Conservation (phyloP, 2,888 invertebrate species). For the Folsomia candida region DNA sequence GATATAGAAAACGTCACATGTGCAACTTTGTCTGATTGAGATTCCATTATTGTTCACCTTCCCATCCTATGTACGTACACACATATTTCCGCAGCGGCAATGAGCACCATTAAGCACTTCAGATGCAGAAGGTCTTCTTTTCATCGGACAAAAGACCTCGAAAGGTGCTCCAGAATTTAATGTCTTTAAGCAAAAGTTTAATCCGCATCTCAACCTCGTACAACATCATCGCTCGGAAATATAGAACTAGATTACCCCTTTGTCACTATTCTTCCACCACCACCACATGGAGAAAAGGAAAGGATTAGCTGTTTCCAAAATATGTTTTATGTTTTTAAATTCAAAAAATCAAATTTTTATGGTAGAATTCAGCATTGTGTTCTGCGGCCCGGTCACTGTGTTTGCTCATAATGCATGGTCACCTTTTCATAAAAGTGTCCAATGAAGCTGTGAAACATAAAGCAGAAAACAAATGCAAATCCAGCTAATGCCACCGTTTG, state of each 20-base stretch:
- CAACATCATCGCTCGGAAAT: no score
- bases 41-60: neutral
- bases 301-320: neutral
- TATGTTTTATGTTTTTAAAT: neutral
- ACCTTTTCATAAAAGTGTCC: slow-evolving; percentile 24
- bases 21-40: neutral
- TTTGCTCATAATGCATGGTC: slow-evolving; percentile 21
- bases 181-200: neutral
- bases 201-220: no score
- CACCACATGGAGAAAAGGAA: neutral
- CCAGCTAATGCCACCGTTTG: slow-evolving; percentile 7
- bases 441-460: neutral
- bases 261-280: neutral
- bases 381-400: neutral
- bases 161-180: neutral
- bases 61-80: no score
- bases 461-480: slow-evolving; percentile 9
- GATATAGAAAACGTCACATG: neutral
- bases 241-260: neutral
- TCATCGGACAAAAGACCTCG: neutral
- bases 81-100: neutral
- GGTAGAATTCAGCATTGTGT: neutral
- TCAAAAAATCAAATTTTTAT: neutral
- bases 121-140: neutral
- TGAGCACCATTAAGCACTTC: neutral